These are phyloP conservation scores for Hassar affinis DNA, from an alignment of 2,113 vertebrate genomes.

Conservation along the genomic window DNA sequence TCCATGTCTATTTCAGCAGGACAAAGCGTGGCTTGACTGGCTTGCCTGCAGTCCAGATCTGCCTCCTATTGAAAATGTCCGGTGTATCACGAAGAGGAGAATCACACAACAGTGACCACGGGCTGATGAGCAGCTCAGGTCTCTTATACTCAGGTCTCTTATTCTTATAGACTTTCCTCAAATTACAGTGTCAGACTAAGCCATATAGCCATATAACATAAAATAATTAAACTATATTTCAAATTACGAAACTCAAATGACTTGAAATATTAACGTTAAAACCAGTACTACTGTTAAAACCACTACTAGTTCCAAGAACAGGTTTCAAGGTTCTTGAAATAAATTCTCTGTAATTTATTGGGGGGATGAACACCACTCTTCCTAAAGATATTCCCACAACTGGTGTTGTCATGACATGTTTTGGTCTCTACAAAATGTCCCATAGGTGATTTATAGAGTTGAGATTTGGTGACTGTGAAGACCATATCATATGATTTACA, in stretches of 20 bases:
- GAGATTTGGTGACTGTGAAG: neutral
- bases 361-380: neutral
- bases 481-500: neutral
- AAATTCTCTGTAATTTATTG: neutral
- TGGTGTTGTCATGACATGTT: neutral
- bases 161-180: neutral
- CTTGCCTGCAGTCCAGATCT: no score
- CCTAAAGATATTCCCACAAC: neutral
- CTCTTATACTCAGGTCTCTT: no score
- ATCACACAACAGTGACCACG: no score
- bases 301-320: neutral
- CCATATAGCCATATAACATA: neutral
- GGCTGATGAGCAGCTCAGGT: no score
- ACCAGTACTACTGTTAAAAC: neutral
- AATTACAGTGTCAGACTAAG: neutral
- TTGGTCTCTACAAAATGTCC: neutral
- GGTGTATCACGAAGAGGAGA: no score
- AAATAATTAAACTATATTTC: neutral
- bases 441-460: neutral
- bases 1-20: no score
- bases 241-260: neutral
- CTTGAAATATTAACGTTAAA: neutral
- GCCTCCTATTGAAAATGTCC: no score
- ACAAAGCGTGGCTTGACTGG: no score
- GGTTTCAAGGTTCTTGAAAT: neutral